Evolutionary conservation across 2,113 vertebrate species (phyloP).

Genomic region (Calypte anna): DNA sequence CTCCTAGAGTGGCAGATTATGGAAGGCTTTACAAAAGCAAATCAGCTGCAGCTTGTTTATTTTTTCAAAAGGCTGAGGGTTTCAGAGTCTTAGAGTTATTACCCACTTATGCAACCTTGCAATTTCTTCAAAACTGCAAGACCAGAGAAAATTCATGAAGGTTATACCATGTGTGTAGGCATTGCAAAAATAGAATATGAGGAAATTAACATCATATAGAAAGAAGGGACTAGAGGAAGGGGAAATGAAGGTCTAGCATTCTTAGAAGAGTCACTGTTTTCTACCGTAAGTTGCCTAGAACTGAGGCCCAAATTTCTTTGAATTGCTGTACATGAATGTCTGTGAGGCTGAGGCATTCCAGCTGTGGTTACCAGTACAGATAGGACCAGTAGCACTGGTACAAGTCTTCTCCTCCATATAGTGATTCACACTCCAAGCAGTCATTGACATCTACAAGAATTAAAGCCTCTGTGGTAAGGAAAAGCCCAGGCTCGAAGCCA

Average conservation of each 20-base stretch:
- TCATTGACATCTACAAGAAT: not conserved
- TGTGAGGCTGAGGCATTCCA: not conserved
- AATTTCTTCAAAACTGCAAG: not conserved
- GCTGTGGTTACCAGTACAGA: not conserved
- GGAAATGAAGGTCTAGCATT: constrained; percentile 1
- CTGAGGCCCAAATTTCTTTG: not conserved
- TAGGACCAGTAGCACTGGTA: not conserved
- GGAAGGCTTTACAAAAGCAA: not conserved
- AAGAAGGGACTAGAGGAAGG: not conserved
- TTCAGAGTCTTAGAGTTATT: not conserved
- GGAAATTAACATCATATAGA: not conserved
- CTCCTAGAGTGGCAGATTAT: not conserved
- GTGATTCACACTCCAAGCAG: not conserved
- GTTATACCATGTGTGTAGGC: not conserved
- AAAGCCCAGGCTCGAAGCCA: not conserved
- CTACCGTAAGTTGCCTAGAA: not conserved
- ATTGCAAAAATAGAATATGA: constrained; percentile 7
- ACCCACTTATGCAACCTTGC: not conserved
- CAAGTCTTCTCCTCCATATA: not conserved
- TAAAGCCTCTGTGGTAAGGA: not conserved
- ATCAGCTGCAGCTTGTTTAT: not conserved
- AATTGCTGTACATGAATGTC: not conserved
- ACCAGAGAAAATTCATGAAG: not conserved
- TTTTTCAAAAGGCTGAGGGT: not conserved
- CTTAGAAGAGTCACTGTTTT: not conserved